Base-by-base conservation (phyloP, 2,113 vertebrate genomes). In the Phylloscopus trochilus region DNA sequence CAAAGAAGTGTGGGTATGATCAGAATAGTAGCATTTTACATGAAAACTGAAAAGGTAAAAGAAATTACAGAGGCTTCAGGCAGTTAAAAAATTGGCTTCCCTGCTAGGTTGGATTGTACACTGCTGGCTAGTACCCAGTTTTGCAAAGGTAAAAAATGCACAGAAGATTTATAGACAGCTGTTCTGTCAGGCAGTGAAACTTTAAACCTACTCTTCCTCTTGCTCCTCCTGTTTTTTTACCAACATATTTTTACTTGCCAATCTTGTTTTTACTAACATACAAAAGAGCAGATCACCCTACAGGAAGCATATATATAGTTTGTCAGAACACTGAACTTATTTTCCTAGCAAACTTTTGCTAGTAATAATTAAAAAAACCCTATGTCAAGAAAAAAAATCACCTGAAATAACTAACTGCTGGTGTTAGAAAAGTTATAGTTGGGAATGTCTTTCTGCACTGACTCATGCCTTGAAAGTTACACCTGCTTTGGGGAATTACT, bases 401-500 rank as follows among this genome's bases (percentile, higher is more conserved):
- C 52, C 64, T 84, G 86, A 95, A 94, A 92, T 84, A 96, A 88
- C 73, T 79, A 76, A 82, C 63, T 78, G 15, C 63, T 87, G n/a
- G n/a, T 72, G 60, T 72, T 87, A 78, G 52, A 94, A 80, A 75
- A 73, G 73, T 72, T 92, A 70, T 46, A 56, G 31, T 19, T 87
- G 49, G 76, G 80, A 93, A 70, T 18, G 68, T 64, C 93, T 92
- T 90, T 68, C 44, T 92, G 20, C 60, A 76, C 43, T 94, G 95
- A 95, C 13, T 95, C 79, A 91, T 94, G 44, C 66, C 56, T 82
- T 94, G 73, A 82, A 96, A 89, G 66, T 89, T 94, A 92, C 79
- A 92, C 85, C 90, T 96, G 93, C 83, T 94, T 95, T 87, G 13
- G 76, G 92, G 90, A 95, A 90, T 96, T 92, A 43, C 85, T 75